Base-by-base conservation (phyloP, 2,888 invertebrate species). In the Drosophila leonis region DNA sequence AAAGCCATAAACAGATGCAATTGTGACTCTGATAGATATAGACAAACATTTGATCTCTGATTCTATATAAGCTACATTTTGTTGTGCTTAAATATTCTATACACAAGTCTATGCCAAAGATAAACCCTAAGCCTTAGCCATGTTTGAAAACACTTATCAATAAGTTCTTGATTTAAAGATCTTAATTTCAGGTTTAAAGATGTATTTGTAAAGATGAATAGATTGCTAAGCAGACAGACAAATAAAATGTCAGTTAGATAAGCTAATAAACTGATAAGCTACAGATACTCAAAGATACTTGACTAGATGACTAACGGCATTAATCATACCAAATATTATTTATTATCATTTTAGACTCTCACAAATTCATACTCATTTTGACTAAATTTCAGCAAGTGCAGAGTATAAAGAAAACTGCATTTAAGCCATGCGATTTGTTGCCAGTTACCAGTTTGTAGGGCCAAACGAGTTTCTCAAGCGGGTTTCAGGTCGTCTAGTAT, bases 381-480 rank as follows among this genome's bases (percentile, higher is more conserved):
- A 8, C 31, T 13, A 2, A 49, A 13, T 31, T 31, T 7, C 8
- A 1, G 18, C 13, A 3, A 24, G 18, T 24, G 7, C 18, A n/a
- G 39, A 12, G 39, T 37, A 27, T 54, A 37, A 37, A 6, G n/a
- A 64, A 66, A 76, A 82, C 59, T 81, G 75, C 77, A 67, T 15
- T 29, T n/a, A 39, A 29, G 60, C 65, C 67, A 74, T 15, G 2
- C 15, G 15, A 10, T 35, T 29, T 55, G 15, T 13, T 29, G 44
- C 18, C 55, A 46, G 41, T 20, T 55, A 31, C 68, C 20, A 59
- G 55, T 56, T 63, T 57, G 15, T 79, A 69, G 77, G 75, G 75
- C 66, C 15, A 79, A 85, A 89, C 84, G 39, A 75, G 85, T 90
- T 86, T 80, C 59, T 68, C 64, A 70, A 67, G 48, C 83, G 69